These are phyloP conservation scores for Nemoura dubitans DNA, from an alignment of 2,888 invertebrate species.

Conservation along the genomic window DNA sequence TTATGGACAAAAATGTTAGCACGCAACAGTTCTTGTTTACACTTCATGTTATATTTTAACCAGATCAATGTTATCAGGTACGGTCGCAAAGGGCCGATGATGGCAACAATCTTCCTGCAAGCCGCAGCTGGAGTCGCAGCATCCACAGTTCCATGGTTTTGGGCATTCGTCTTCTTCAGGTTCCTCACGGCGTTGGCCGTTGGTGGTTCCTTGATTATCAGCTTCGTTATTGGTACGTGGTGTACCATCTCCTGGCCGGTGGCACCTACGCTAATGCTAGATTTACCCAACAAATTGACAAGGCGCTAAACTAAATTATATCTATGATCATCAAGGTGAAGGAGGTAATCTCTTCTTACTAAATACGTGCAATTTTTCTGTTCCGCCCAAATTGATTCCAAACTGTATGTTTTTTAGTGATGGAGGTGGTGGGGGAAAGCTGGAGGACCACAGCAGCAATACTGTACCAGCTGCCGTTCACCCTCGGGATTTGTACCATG, in stretches of 20 bases:
- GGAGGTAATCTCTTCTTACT: no score
- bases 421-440: constrained; percentile 65
- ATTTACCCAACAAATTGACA: constrained; percentile 58
- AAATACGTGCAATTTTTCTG: no score
- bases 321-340: no score
- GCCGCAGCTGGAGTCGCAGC: constrained; percentile 64
- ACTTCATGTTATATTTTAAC: no score
- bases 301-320: no score
- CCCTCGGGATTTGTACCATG: constrained; percentile 68
- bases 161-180: constrained; percentile 65
- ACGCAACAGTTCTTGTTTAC: no score
- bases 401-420: constrained; percentile 42
- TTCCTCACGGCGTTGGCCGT: constrained; percentile 68
- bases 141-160: constrained; percentile 65
- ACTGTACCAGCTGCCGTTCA: constrained; percentile 71
- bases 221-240: constrained; percentile 73
- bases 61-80: constrained; percentile 56
- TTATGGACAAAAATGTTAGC: no score
- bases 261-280: no score
- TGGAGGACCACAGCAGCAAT: constrained; percentile 70
- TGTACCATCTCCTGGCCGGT: no score
- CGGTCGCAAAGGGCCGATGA: constrained; percentile 69
- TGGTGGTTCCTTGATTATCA: constrained; percentile 71
- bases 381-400: no score
- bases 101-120: constrained; percentile 67